Conservation (phyloP, 2,113 vertebrate species). For the Poeciliopsis turrubarensis region DNA sequence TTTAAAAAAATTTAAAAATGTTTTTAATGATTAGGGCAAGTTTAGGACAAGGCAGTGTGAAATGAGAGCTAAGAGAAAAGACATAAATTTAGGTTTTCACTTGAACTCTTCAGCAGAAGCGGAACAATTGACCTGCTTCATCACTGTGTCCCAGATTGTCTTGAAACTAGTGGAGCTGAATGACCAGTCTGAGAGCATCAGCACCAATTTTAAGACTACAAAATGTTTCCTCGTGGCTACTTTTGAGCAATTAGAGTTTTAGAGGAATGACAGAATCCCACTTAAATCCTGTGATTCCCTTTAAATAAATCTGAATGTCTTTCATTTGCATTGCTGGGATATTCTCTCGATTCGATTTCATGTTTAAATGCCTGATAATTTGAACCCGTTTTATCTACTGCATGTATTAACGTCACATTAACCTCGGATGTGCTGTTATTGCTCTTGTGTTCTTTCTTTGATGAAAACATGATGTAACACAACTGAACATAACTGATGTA, state of each 20-base stretch:
- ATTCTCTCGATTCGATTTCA: not conserved
- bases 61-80: not conserved
- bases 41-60: not conserved
- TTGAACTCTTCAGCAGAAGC: constrained; percentile 3
- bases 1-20: too few species aligned
- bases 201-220: not conserved
- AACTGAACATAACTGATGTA: constrained; percentile 33
- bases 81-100: not conserved
- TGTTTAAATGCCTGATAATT: not conserved
- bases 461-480: constrained; percentile 19
- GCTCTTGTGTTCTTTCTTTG: not conserved
- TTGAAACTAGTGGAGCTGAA: not conserved
- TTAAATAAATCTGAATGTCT: not conserved
- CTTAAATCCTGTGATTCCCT: not conserved
- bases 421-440: not conserved
- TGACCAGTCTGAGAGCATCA: not conserved
- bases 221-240: not conserved
- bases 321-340: not conserved
- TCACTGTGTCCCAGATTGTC: not conserved
- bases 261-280: not conserved
- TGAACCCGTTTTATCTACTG: not conserved
- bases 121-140: constrained; percentile 7
- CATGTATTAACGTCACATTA: not conserved
- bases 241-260: not conserved
- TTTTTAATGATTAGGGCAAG: too few species aligned